Evolutionary conservation across 1,140 invertebrate genomes (phyloP), one percentile per base, ranked within the genome.

Genomic region (Agrypnia vestita): DNA sequence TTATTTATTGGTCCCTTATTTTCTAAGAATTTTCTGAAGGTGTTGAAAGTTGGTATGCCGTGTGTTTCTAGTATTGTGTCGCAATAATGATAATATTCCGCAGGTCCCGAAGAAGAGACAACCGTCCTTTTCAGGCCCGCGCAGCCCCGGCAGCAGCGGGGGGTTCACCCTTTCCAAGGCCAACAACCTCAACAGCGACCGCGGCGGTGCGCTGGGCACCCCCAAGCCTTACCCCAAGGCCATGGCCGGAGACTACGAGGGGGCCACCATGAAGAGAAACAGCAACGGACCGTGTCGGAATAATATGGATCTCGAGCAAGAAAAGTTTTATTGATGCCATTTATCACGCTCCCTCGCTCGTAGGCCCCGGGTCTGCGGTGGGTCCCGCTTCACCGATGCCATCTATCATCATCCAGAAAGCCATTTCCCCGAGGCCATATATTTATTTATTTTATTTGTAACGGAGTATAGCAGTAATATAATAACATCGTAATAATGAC

Each of bases 221-320:
- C 88, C 88, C 8, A 93, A 93, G 76, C 84, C 92, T 3, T 92
- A 92, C 82, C 93, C 92, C 44, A 94, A 93, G 85, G 93, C 91
- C 79, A 90, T 92, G 83, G 89, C 90, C n/a, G 91, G 91, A 61
- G 95, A 96, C 74, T 95, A 94, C 81, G 95, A 96, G 84, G 93
- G 94, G 0, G 92, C 94, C 3, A 96, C 95, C 0, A 87, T 96
- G 53, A 94, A 95, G 84, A 88, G 95, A 51, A 95, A 96, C 85
- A 71, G 79, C 43, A 80, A 83, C 49, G 88, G 86, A 0, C 88
- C 87, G 43, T 86, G 87, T 35, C 88, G 87, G 53, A 89, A 84
- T 13, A 90, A 90, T 62, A 61, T 89, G 13, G 87, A 90, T 78
- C 82, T 87, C 4, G 89, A 89, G 80, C 88, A 89, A 77, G 88